Evolutionary conservation across 2,113 vertebrate species (phyloP), one percentile per base, ranked within the genome.

Genomic region (Zosterops hypoxanthus): DNA sequence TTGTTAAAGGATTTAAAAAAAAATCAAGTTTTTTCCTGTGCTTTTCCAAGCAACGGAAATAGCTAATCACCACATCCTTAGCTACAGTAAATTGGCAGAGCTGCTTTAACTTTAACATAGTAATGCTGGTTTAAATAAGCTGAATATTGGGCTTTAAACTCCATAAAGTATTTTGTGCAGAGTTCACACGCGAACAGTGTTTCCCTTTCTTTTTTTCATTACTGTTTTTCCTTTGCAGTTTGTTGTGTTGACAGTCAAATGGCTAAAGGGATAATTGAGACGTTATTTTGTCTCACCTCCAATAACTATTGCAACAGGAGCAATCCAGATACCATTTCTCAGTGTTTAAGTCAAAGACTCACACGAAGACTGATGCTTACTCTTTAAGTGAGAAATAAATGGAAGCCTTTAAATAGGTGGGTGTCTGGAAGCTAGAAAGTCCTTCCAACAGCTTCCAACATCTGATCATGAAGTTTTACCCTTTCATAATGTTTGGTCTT

Each of bases 1-100:
- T 96, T 59, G 55, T 92, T 96, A 60, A 97, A 94, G 55, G 34
- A 64, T 86, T 93, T 90, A 61, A 81, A 77, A 73, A 69, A 78
- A n/a, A 9, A 9, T 55, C 3, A 42, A 11, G 3, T 0, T 73
- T 79, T 66, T 88, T 56, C 57, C 49, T 86, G 28, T 80, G 33
- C 24, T 66, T 95, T 92, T 73, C 79, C 63, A 94, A 88, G 79
- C 49, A 82, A 71, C 55, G 53, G 69, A 82, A 95, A 81, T 50
- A 92, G 41, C 59, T 87, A 64, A 89, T 90, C 70, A 89, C 76
- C 85, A 72, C 71, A 72, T 88, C 77, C 83, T 94, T 83, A 63
- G 36, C 72, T 83, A 47, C 60, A 82, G n/a, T 50, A 93, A 90
- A 83, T 57, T 94, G 72, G 42, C 77, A 75, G 42, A 77, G 23